phyloP scores from a whole-genome alignment of 2,113 vertebrate species.

The Archilochus colubris region DNA sequence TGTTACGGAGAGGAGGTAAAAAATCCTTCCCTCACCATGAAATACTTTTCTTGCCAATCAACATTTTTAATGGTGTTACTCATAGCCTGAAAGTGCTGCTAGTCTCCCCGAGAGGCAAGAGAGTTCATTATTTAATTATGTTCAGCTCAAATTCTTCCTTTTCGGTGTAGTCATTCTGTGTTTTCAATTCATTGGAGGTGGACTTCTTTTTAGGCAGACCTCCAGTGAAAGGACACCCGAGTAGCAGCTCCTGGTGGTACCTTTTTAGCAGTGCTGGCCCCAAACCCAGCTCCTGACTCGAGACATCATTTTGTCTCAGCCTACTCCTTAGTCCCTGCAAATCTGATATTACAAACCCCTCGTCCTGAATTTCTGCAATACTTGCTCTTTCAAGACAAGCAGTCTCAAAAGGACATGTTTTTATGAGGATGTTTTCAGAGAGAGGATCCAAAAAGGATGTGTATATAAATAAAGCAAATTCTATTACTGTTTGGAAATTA shows the following conservation, averaged over 20 bases:
- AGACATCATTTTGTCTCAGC: background rate
- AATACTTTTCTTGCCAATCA: background rate
- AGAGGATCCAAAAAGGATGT: background rate
- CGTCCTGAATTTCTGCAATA: background rate
- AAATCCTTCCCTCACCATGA: background rate
- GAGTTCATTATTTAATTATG: background rate
- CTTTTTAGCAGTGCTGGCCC: background rate
- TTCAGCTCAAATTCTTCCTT: background rate
- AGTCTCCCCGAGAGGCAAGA: background rate
- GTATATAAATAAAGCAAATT: background rate
- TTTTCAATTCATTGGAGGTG: background rate
- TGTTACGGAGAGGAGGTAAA: background rate
- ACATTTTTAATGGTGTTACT: background rate
- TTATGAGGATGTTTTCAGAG: background rate
- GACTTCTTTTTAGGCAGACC: background rate
- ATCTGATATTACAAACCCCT: background rate
- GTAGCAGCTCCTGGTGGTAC: background rate
- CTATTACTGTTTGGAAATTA: conserved; percentile 22
- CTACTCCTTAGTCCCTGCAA: background rate
- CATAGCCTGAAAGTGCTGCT: background rate
- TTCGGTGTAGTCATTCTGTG: background rate
- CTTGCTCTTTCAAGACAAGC: background rate
- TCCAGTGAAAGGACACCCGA: background rate
- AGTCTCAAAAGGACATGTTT: rapidly evolving
- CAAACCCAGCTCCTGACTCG: background rate